Evolutionary conservation across 2,797 vertebrate genomes (phyloP).

Genomic region (Sciurus carolinensis): DNA sequence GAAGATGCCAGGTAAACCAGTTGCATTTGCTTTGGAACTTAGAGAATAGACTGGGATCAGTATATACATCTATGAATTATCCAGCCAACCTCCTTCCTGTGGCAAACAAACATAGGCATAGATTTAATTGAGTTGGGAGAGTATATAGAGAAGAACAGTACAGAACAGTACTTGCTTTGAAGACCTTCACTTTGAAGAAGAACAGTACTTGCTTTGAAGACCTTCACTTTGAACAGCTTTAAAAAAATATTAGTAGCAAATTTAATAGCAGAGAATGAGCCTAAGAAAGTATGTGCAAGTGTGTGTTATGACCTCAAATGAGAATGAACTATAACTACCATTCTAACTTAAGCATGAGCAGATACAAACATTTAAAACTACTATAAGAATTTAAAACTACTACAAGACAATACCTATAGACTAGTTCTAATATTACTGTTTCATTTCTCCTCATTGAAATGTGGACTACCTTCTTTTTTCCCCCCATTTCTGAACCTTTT

Average conservation of each 20-base stretch:
- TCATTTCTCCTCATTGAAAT: background rate
- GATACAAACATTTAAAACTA: background rate
- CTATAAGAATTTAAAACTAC: background rate
- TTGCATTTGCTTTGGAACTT: background rate
- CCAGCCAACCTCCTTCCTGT: background rate
- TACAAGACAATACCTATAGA: background rate
- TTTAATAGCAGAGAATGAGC: background rate
- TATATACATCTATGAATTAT: background rate
- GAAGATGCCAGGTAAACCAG: background rate
- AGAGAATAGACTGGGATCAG: background rate
- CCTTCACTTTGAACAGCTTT: background rate
- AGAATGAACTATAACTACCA: background rate
- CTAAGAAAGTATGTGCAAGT: background rate
- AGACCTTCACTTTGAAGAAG: background rate
- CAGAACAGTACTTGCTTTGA: background rate
- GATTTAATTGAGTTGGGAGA: background rate
- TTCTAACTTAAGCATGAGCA: background rate
- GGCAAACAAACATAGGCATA: background rate
- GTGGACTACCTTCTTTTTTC: background rate
- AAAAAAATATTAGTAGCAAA: background rate
- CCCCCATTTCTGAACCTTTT: background rate
- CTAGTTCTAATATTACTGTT: background rate
- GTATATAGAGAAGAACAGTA: too few species aligned
- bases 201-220: background rate
- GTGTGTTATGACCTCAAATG: background rate